A percentile compares a stretch with the other conserved stretches of the same genome.
Conservation (phyloP, 2,888 invertebrate genomes). For the Phaonia tiefii region DNA sequence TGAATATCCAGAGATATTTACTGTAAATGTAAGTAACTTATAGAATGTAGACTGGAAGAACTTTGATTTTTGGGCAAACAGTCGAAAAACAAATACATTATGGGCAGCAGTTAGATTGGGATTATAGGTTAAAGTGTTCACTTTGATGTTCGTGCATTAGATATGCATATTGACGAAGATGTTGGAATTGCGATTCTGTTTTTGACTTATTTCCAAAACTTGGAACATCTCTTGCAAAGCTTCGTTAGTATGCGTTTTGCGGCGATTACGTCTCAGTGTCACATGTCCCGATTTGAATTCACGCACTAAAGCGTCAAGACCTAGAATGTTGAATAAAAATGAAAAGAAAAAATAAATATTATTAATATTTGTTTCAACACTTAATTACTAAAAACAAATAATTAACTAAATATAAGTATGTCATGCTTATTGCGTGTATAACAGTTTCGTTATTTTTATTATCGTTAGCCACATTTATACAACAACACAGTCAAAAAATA, state of each 20-base stretch:
- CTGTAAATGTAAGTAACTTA: neutral
- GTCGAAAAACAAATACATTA: slow-evolving; percentile 26
- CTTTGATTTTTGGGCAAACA: slow-evolving; percentile 18
- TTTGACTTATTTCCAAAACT: slow-evolving; percentile 79
- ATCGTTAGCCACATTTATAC: no score
- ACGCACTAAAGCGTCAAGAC: slow-evolving; percentile 81
- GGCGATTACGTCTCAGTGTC: slow-evolving; percentile 78
- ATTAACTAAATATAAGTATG: neutral
- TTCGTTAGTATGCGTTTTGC: slow-evolving; percentile 78
- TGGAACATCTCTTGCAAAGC: slow-evolving; percentile 80
- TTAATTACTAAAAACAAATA: slow-evolving; percentile 22
- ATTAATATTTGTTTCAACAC: neutral
- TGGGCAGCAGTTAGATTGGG: slow-evolving; percentile 21
- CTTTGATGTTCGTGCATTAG: slow-evolving; percentile 41
- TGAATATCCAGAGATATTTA: neutral
- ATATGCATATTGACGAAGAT: slow-evolving; percentile 77
- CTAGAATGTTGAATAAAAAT: slow-evolving; percentile 69
- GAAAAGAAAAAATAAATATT: slow-evolving; percentile 19
- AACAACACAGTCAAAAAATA: neutral
- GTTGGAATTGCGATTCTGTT: slow-evolving; percentile 79
- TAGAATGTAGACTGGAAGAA: neutral
- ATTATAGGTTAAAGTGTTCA: slow-evolving; percentile 18
- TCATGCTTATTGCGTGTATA: no score
- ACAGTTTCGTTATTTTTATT: no score
- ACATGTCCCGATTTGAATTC: slow-evolving; percentile 80